Evolutionary conservation across 2,888 invertebrate genomes (phyloP), one percentile per base, ranked within the genome.

Genomic region (Ectemnius lituratus): DNA sequence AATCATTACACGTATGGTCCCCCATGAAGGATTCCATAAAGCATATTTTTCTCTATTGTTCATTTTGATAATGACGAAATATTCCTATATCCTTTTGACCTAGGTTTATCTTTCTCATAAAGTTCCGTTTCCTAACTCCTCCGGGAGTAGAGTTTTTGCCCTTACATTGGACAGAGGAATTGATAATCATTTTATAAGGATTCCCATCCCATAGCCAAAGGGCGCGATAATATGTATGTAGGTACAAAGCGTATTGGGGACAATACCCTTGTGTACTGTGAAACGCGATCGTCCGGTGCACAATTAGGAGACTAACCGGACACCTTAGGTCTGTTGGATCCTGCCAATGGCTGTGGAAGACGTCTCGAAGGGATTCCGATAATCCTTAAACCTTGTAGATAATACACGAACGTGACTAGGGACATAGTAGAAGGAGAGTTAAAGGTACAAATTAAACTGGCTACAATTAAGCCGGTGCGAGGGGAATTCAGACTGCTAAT

Each of bases 231-330:
- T 37, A 37, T 37, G 37, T 37, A 37, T 37, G 37, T 37, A 37
- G 37, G 8, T 37, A 37, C 37, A 37, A 37, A 37, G 37, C 37
- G 37, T 73, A 74, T 75, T 70, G 73, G 76, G 79, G 76, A 76
- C 81, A 81, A 84, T 84, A 84, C 81, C 79, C 79, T 70, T 80
- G 82, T 84, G 81, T 84, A 79, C 76, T 70, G 76, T 79, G 85
- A 85, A 85, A 84, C 82, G 82, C 79, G 83, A 84, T 80, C 85
- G 80, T 78, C 78, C 83, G 82, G 81, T 79, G 82, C 83, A 78
- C 80, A 85, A 85, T 85, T 85, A 85, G 81, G 80, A 78, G 63
- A 67, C 56, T 59, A 70, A 68, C 72, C 67, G 74, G 75, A 76
- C 37, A 37, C 78, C 75, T 81, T 81, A 72, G 76, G 75, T 75